A percentile compares a stretch with the other conserved stretches of the same genome.
These are phyloP conservation scores for Antechinus stuartii DNA, from an alignment of 2,113 vertebrate genomes.

Conservation along the genomic window DNA sequence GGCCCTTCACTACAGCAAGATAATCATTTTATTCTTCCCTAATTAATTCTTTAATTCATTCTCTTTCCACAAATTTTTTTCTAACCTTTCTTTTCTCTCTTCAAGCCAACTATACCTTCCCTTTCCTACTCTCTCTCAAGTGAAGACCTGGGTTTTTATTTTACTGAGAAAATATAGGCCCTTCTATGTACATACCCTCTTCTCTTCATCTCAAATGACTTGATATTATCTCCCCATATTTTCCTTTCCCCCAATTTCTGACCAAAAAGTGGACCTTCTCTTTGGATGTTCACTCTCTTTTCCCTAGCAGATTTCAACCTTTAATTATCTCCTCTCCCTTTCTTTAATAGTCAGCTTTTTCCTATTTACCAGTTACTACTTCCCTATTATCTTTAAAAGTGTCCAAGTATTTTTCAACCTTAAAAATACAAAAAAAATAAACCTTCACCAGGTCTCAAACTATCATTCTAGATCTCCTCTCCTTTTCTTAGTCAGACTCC, in stretches of 20 bases:
- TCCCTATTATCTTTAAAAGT: background rate
- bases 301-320: background rate
- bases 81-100: background rate
- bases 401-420: background rate
- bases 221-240: background rate
- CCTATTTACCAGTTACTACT: background rate
- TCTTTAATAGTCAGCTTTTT: background rate
- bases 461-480: background rate
- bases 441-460: background rate
- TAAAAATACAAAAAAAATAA: background rate
- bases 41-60: background rate
- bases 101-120: background rate
- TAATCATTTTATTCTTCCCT: too few species aligned
- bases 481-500: background rate
- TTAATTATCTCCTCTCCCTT: background rate
- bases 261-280: background rate
- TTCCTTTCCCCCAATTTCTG: background rate
- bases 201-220: background rate
- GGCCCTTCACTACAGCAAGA: background rate
- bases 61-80: background rate
- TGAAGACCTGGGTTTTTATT: background rate
- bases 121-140: background rate
- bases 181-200: background rate
- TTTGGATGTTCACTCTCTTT: background rate
- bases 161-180: background rate